Evolutionary conservation across 2,888 invertebrate species (phyloP).

Genomic region (Allophyes oxyacanthae): DNA sequence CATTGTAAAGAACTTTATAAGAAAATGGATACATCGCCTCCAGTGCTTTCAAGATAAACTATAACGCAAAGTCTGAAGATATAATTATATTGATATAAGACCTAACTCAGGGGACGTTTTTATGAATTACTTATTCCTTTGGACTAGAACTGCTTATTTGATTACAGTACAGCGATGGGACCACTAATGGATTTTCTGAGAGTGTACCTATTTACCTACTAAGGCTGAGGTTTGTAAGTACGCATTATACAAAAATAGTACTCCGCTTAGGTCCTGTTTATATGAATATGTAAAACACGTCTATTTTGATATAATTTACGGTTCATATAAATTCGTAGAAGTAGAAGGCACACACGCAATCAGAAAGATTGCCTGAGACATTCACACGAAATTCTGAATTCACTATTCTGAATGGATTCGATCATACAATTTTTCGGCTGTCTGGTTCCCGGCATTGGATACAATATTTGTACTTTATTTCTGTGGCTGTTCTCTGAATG

Average conservation of each 20-base stretch:
- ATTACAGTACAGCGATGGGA: slow-evolving; percentile 47
- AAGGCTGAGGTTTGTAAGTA: slow-evolving; percentile 43
- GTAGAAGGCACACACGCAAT: slow-evolving; percentile 29
- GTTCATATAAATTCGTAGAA: slow-evolving; percentile 30
- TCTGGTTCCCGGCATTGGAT: too few relatives aligned
- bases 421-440: too few relatives aligned
- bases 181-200: slow-evolving; percentile 56
- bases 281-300: slow-evolving; percentile 39
- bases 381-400: neutral
- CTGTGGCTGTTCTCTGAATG: too few relatives aligned
- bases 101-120: slow-evolving; percentile 67
- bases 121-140: slow-evolving; percentile 68
- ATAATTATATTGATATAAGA: slow-evolving; percentile 77
- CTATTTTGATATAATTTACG: slow-evolving; percentile 40
- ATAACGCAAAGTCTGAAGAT: slow-evolving; percentile 68
- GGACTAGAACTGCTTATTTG: slow-evolving; percentile 58
- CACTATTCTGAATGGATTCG: too few relatives aligned
- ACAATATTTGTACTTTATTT: too few relatives aligned
- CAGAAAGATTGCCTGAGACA: slow-evolving; percentile 24
- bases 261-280: slow-evolving; percentile 17
- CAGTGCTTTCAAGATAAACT: slow-evolving; percentile 72
- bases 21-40: slow-evolving; percentile 73
- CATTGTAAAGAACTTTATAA: slow-evolving; percentile 76
- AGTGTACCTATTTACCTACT: slow-evolving; percentile 43
- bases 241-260: slow-evolving; percentile 46